These are phyloP conservation scores for Xiphophorus couchianus DNA, from an alignment of 2,113 vertebrate genomes.

Conservation along the genomic window DNA sequence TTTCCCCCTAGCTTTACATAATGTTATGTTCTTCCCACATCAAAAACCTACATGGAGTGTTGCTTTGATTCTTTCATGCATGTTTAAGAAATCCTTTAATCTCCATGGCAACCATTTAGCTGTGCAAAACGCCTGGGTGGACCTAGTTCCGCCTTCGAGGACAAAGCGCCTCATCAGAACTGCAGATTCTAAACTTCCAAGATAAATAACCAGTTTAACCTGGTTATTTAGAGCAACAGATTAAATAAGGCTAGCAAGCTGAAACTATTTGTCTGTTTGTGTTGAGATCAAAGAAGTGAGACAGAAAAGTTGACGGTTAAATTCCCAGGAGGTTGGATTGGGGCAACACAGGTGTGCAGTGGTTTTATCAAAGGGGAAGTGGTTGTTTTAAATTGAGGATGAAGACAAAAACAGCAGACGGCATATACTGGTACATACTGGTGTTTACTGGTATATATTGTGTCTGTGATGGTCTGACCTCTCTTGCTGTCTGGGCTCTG, in stretches of 20 bases:
- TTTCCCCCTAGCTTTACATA: no score
- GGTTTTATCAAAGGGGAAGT: slow-evolving; percentile 1
- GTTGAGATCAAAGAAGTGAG: not conserved
- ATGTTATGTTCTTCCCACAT: no score
- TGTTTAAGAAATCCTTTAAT: no score
- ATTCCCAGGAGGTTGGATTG: not conserved
- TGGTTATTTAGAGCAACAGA: not conserved
- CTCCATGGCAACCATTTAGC: no score
- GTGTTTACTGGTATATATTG: not conserved
- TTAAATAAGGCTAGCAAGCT: no score
- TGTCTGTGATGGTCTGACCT: slow-evolving; percentile 48
- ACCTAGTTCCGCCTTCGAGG: no score
- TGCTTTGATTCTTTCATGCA: no score
- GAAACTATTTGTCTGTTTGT: not conserved
- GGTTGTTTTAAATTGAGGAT: not conserved
- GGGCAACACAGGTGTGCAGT: slow-evolving; percentile 27
- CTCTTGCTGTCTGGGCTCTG: slow-evolving; percentile 88
- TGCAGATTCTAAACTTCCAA: no score
- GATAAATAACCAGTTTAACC: no score
- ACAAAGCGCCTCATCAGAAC: no score
- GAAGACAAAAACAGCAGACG: slow-evolving; percentile 33
- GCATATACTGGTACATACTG: not conserved
- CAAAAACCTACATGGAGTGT: no score
- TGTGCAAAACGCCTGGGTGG: no score
- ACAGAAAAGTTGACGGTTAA: slow-evolving; percentile 16